phyloP scores from a whole-genome alignment of 2,113 vertebrate species.

The Leptosomus discolor region DNA sequence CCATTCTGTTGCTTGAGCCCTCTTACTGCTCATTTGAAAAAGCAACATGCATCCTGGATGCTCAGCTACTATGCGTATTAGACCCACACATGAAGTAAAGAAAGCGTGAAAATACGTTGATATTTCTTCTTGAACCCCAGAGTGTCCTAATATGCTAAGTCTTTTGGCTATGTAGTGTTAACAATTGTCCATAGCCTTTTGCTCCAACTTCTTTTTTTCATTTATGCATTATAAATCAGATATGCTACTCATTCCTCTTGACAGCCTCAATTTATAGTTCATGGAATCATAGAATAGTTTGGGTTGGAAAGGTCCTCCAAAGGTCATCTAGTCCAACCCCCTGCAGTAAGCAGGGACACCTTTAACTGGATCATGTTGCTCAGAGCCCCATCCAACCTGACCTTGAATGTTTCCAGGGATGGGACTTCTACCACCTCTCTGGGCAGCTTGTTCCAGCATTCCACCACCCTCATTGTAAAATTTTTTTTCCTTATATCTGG shows the following conservation, averaged over 20 bases:
- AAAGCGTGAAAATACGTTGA: not conserved
- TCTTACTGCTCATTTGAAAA: not conserved
- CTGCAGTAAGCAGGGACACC: too few species aligned
- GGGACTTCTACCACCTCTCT: too few species aligned
- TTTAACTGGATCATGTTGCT: too few species aligned
- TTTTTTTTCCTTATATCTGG: too few species aligned
- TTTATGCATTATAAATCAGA: not conserved
- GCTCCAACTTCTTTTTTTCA: not conserved
- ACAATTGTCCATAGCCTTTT: not conserved
- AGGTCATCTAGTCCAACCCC: too few species aligned
- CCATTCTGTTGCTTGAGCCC: not conserved
- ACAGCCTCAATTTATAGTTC: not conserved
- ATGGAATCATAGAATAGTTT: too few species aligned
- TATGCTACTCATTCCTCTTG: not conserved
- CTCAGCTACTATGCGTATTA: not conserved
- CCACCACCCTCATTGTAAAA: too few species aligned
- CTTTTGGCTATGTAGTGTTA: not conserved
- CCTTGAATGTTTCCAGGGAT: too few species aligned
- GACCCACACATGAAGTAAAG: not conserved
- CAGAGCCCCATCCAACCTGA: too few species aligned
- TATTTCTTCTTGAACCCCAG: not conserved
- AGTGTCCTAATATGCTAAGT: not conserved
- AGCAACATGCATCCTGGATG: not conserved
- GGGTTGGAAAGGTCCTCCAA: too few species aligned
- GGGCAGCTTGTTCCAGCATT: too few species aligned